These are phyloP conservation scores for Lineus longissimus DNA, from an alignment of 1,140 invertebrate genomes.

Conservation along the genomic window DNA sequence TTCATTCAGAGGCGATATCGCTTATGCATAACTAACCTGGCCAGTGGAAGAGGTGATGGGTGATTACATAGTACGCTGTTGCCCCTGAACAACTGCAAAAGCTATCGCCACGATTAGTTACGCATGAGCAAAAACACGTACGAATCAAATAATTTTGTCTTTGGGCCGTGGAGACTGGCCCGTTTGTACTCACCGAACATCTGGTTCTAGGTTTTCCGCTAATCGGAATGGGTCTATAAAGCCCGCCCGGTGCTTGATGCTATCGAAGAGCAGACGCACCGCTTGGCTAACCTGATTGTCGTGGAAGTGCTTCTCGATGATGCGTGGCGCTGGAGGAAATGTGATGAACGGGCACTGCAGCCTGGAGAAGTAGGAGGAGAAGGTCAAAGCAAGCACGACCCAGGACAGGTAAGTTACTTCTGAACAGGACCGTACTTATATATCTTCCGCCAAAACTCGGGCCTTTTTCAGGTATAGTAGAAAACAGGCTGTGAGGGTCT, in stretches of 20 bases:
- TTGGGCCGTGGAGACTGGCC: background rate
- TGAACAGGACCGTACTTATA: background rate
- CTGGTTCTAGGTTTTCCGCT: conserved; percentile 76
- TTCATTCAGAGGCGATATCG: too few relatives aligned
- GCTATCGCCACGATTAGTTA: too few relatives aligned
- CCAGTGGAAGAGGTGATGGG: too few relatives aligned
- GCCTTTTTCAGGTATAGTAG: too few relatives aligned
- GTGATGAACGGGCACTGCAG: conserved; percentile 85
- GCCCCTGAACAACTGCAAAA: too few relatives aligned
- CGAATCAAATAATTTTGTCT: too few relatives aligned
- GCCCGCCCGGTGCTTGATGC: conserved; percentile 69
- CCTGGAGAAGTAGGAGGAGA: conserved; percentile 53
- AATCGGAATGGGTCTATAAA: conserved; percentile 64
- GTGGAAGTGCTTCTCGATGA: conserved; percentile 63
- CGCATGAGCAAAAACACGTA: too few relatives aligned
- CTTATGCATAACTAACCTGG: too few relatives aligned
- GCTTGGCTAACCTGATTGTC: conserved; percentile 66
- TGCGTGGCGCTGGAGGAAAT: conserved; percentile 58
- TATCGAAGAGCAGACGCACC: conserved; percentile 69
- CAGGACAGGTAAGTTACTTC: too few relatives aligned
- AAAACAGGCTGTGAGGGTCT: too few relatives aligned
- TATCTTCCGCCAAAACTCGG: too few relatives aligned
- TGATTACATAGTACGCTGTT: too few relatives aligned
- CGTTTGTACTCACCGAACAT: conserved; percentile 66
- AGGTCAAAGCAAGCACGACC: background rate